Evolutionary conservation across 1,140 invertebrate species (phyloP).

Genomic region (Aphaenogaster floridana): DNA sequence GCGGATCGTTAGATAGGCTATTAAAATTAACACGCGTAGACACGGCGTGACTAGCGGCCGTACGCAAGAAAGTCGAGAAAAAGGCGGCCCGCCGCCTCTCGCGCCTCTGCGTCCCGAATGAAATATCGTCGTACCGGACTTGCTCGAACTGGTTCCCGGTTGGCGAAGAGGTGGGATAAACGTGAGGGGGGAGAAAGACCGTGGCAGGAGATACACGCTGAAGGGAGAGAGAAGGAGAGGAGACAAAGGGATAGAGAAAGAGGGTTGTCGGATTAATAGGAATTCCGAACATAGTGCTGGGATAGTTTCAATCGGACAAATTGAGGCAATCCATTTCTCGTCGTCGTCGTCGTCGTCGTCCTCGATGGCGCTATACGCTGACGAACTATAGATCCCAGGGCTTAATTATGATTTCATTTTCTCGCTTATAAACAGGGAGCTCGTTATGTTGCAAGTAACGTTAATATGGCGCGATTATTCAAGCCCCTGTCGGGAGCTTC

Average conservation of each 20-base stretch:
- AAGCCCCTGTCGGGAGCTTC: not conserved
- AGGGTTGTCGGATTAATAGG: conserved; percentile 78
- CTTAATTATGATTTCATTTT: conserved; percentile 79
- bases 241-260: conserved; percentile 52
- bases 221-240: conserved; percentile 9
- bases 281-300: conserved; percentile 82
- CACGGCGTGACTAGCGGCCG: conserved; percentile 49
- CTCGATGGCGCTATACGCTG: conserved; percentile 45
- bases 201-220: not conserved
- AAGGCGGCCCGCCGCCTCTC: conserved; percentile 30
- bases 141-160: conserved; percentile 71
- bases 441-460: not conserved
- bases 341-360: conserved; percentile 61
- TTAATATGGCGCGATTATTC: not conserved
- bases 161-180: conserved; percentile 53
- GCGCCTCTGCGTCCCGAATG: conserved; percentile 68
- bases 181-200: conserved; percentile 30
- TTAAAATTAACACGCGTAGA: conserved; percentile 62
- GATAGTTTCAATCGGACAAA: conserved; percentile 84
- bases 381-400: conserved; percentile 64
- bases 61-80: conserved; percentile 48
- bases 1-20: conserved; percentile 51
- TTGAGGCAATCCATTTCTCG: conserved; percentile 82
- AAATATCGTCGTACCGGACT: conserved; percentile 76
- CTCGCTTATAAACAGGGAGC: conserved; percentile 29